These are phyloP conservation scores for Lagopus leucura DNA, from an alignment of 2,113 vertebrate species.

Conservation along the genomic window DNA sequence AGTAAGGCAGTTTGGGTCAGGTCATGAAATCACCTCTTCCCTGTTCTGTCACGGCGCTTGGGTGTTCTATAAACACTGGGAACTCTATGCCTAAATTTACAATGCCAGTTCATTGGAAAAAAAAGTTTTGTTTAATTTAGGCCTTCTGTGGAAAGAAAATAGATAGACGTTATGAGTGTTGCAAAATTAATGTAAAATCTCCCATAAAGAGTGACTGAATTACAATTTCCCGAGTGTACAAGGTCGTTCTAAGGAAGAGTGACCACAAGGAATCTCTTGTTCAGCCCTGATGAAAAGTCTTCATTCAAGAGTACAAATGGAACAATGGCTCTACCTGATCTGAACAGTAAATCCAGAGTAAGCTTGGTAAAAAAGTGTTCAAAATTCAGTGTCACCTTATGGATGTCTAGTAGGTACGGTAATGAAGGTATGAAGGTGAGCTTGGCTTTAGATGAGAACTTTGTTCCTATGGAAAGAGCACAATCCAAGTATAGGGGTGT, in stretches of 20 bases:
- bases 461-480: background rate
- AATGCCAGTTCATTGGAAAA: background rate
- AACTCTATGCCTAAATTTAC: background rate
- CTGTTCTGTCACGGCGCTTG: background rate
- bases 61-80: background rate
- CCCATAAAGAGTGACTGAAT: background rate
- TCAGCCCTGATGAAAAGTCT: background rate
- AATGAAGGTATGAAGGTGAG: background rate
- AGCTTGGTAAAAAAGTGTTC: background rate
- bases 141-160: background rate
- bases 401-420: fast-evolving
- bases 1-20: background rate
- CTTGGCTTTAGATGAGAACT: background rate
- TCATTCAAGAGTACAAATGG: background rate
- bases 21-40: background rate
- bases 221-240: background rate
- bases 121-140: background rate
- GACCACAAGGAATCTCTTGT: fast-evolving
- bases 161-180: background rate
- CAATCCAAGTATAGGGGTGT: background rate
- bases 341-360: background rate
- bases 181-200: background rate
- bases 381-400: background rate
- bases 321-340: background rate
- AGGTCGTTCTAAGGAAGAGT: background rate